Conservation (phyloP, 1,140 invertebrate genomes). For the Steinernema feltiae region DNA sequence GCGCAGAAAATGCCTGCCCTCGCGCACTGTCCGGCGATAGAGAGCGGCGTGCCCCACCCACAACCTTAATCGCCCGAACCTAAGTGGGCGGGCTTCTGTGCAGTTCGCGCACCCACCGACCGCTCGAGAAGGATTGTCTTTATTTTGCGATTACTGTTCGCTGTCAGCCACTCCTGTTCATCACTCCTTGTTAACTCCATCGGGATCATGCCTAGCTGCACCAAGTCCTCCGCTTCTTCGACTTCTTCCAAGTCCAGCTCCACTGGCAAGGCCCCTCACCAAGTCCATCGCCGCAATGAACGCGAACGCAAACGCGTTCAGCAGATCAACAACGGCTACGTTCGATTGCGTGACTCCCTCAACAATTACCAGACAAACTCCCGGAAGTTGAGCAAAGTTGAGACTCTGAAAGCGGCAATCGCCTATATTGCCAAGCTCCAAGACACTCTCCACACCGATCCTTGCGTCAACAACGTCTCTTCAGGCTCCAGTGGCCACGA, state of each 20-base stretch:
- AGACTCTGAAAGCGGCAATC: slow-evolving; percentile 29
- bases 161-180: background rate
- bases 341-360: slow-evolving; percentile 13
- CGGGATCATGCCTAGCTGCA: background rate
- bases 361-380: slow-evolving; percentile 18
- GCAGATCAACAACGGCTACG: slow-evolving; percentile 30
- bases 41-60: background rate
- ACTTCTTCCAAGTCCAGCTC: background rate
- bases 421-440: slow-evolving; percentile 23
- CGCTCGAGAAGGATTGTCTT: background rate
- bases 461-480: background rate
- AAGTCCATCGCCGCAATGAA: slow-evolving; percentile 21
- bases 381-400: slow-evolving; percentile 31
- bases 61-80: background rate
- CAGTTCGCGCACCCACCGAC: background rate
- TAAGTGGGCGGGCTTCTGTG: background rate
- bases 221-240: background rate
- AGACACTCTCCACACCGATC: background rate
- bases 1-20: slow-evolving; percentile 7
- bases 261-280: background rate
- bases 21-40: background rate
- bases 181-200: background rate
- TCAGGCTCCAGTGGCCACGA: background rate
- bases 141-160: background rate
- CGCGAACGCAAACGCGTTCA: slow-evolving; percentile 32